A percentile compares a stretch with the other conserved stretches of the same genome.
Evolutionary conservation across 2,797 vertebrate genomes (phyloP).

Genomic region (Antrozous pallidus): DNA sequence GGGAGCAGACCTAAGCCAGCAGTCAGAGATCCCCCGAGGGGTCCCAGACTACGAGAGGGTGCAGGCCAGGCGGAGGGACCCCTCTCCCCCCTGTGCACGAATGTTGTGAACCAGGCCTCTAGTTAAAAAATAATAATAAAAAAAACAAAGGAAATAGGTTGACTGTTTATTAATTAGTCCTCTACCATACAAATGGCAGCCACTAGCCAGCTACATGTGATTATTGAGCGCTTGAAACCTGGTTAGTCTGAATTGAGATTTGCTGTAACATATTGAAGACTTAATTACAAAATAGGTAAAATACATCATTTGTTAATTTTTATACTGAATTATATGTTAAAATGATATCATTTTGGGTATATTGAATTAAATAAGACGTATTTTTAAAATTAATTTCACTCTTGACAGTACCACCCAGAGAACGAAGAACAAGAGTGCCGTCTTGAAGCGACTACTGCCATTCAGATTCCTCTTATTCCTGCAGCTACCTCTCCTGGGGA

Average conservation of each 20-base stretch:
- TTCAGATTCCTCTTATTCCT: constrained; percentile 60
- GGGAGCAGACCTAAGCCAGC: no score
- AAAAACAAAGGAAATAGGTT: background rate
- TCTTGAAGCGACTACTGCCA: constrained; percentile 62
- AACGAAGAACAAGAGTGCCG: constrained; percentile 65
- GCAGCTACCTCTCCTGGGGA: constrained; percentile 65
- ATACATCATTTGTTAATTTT: background rate
- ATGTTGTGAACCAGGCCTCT: no score
- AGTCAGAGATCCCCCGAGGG: no score
- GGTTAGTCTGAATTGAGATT: background rate
- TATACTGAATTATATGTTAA: background rate
- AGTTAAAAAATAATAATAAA: no score
- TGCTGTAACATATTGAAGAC: background rate
- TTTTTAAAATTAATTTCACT: constrained; percentile 23
- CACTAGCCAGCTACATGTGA: background rate
- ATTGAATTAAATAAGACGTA: background rate
- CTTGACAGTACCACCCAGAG: constrained; percentile 63
- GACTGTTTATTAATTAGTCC: background rate
- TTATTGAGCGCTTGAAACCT: background rate
- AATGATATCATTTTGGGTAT: background rate
- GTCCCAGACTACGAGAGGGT: no score
- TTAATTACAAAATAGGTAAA: constrained; percentile 22
- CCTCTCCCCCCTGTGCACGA: no score
- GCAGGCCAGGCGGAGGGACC: no score
- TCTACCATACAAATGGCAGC: background rate